Base-by-base conservation (phyloP, 1,140 invertebrate genomes). In the Paraescarpia echinospica region DNA sequence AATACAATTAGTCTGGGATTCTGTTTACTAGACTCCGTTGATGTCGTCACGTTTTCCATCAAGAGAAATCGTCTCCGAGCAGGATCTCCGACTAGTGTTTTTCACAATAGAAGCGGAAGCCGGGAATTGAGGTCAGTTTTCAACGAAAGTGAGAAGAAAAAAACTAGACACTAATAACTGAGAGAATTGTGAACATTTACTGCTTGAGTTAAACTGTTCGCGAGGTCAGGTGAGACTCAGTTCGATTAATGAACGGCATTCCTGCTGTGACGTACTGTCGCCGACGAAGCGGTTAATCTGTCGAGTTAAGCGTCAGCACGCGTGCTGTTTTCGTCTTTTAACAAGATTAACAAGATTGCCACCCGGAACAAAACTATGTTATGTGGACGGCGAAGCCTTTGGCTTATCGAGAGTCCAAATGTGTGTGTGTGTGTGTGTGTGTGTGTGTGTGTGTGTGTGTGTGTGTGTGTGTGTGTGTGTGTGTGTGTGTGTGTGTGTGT, bases 251-350 rank as follows among this genome's bases (percentile, higher is more conserved):
- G 59, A 77, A 27, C 4, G 59, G 22, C 59, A 77, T 77, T 31
- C 59, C 22, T 77, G 59, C 22, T 4, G 59, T 77, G 59, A 31
- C 59, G 59, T 77, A 77, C 59, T 77, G 59, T 77, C 59, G 41
- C 59, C 59, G 59, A 77, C 59, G 12, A 31, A 18, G 27, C 59
- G 59, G 22, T 77, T 77, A 77, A 77, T 77, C 59, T 77, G 59
- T 18, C 27, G 18, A 27, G 59, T 77, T 31, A 77, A 18, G 27
- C 59, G 59, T 31, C 59, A 77, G 22, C 27, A 18, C 27, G 18
- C 59, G 59, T 0, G 59, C 27, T 90, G n/a, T 93, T 35, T 89
- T 59, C 34, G 41, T 59, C n/a, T 77, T n/a, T 90, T 89, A n/a
- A 89, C 41, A 41, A 41, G 41, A 41, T 41, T 41, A 41, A 41